These are phyloP conservation scores for Carettochelys insculpta DNA, from an alignment of 2,113 vertebrate genomes.

Conservation along the genomic window DNA sequence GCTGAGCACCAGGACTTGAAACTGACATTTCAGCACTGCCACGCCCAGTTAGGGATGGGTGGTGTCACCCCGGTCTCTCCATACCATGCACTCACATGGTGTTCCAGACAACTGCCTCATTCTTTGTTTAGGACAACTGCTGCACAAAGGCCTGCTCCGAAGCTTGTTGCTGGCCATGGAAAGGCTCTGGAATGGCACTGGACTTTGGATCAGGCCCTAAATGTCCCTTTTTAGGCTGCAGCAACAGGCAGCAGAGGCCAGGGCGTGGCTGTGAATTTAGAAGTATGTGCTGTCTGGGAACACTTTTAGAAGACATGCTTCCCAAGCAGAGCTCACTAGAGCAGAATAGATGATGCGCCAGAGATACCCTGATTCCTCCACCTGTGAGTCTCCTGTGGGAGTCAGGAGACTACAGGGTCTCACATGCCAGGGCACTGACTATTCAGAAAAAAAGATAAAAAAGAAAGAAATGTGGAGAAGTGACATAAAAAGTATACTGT, in stretches of 20 bases:
- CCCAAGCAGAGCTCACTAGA: background rate
- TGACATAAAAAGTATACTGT: background rate
- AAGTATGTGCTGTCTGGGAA: background rate
- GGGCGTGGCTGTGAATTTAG: background rate
- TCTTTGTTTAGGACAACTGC: background rate
- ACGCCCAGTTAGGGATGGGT: too few relatives aligned
- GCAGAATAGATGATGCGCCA: background rate
- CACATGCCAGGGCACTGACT: background rate
- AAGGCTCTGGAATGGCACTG: background rate
- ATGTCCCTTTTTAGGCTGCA: background rate
- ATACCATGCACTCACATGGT: background rate
- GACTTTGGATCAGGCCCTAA: background rate
- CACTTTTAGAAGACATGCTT: background rate
- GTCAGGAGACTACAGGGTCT: background rate
- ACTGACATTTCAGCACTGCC: background rate
- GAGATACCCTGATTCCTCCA: background rate
- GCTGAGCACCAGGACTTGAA: background rate
- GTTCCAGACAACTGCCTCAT: background rate
- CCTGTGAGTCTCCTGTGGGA: background rate
- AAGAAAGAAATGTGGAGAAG: background rate
- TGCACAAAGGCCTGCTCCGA: background rate
- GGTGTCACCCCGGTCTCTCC: too few relatives aligned
- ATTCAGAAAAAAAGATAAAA: background rate
- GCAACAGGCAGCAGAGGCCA: background rate
- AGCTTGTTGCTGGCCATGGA: background rate